These are phyloP conservation scores for Lasius fuliginosus DNA, from an alignment of 2,888 invertebrate species.

Conservation along the genomic window DNA sequence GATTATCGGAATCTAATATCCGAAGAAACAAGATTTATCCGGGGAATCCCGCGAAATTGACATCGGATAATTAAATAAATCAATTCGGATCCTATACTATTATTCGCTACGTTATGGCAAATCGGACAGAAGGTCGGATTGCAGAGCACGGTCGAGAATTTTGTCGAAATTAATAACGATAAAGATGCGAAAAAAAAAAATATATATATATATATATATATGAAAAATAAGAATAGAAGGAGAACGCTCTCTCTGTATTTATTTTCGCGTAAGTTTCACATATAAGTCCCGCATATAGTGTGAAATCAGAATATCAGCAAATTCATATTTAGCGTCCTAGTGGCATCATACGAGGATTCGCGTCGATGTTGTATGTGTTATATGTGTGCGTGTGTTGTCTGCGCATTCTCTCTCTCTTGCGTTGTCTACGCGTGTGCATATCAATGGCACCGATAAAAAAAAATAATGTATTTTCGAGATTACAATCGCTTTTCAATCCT, in stretches of 20 bases:
- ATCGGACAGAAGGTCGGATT: slow-evolving; percentile 15
- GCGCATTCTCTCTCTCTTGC: background rate
- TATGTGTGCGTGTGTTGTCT: background rate
- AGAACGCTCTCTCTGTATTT: background rate
- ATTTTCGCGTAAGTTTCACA: slow-evolving; percentile 1
- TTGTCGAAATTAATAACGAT: slow-evolving; percentile 14
- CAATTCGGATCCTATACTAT: slow-evolving; percentile 9
- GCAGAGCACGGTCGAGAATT: background rate
- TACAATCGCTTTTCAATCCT: background rate
- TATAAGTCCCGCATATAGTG: background rate
- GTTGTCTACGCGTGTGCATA: background rate
- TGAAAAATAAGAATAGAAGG: background rate
- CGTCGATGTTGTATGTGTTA: background rate
- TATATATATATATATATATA: too few relatives aligned
- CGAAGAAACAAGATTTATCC: slow-evolving; percentile 7
- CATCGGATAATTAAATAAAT: too few relatives aligned
- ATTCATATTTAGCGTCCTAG: slow-evolving; percentile 5
- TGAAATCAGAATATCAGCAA: slow-evolving; percentile 7
- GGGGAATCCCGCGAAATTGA: background rate
- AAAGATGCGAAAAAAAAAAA: background rate
- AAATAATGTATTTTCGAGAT: background rate
- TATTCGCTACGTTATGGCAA: background rate
- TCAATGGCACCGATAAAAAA: background rate
- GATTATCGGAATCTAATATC: slow-evolving; percentile 29
- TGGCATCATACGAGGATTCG: background rate